Percentiles rank a stretch among this genome's conserved stretches.
phyloP scores from a whole-genome alignment of 2,888 invertebrate species.

The Agapostemon virescens region DNA sequence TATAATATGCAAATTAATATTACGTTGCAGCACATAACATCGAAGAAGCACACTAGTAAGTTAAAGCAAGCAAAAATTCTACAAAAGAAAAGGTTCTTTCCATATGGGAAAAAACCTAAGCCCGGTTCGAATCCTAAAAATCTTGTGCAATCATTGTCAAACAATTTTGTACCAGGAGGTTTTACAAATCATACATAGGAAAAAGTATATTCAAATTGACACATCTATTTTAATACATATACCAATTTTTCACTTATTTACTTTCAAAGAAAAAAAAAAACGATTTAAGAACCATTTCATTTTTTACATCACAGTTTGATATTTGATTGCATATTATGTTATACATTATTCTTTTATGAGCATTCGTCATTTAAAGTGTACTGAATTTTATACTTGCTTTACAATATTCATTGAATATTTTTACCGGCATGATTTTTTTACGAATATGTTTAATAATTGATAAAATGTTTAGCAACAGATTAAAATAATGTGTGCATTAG shows the following conservation, averaged over 20 bases:
- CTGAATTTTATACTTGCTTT: conserved; percentile 12
- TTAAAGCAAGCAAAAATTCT: conserved; percentile 68
- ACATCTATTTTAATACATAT: conserved; percentile 44
- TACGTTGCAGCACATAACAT: conserved; percentile 74
- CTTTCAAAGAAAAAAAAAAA: not conserved
- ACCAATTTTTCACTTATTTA: conserved; percentile 19
- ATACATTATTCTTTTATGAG: not conserved
- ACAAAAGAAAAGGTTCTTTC: conserved; percentile 71
- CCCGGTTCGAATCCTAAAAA: conserved; percentile 44
- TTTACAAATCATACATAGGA: conserved; percentile 64
- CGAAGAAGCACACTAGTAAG: conserved; percentile 78
- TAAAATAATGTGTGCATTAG: not conserved
- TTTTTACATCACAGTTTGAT: conserved; percentile 17
- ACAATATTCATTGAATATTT: conserved; percentile 15
- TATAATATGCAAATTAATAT: conserved; percentile 21
- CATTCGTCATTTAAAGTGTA: not conserved
- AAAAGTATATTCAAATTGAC: conserved; percentile 14
- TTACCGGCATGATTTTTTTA: conserved; percentile 6
- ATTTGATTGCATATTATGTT: conserved; percentile 4
- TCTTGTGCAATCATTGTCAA: conserved; percentile 66
- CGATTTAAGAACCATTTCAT: not conserved
- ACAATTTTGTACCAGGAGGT: conserved; percentile 74
- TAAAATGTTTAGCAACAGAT: not conserved
- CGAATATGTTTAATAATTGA: conserved; percentile 4
- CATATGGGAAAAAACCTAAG: conserved; percentile 73